Conservation (phyloP, 1,140 invertebrate genomes). For the Thaumetopoea pityocampa region DNA sequence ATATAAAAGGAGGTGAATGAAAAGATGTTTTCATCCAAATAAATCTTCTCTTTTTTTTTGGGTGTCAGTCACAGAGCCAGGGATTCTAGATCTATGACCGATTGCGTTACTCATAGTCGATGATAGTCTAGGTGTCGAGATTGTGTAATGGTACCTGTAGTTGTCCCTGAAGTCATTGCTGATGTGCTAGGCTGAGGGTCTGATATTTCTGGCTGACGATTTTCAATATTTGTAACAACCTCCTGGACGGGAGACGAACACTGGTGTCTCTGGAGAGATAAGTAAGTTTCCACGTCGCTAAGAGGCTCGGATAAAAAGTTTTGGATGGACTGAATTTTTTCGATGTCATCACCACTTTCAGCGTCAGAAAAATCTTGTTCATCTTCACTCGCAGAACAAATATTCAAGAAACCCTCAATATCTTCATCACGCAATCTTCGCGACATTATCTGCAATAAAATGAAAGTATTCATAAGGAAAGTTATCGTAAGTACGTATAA, state of each 20-base stretch:
- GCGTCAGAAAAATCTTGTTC: conserved; percentile 17
- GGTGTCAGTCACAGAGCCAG: neutral
- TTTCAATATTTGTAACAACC: too few species aligned
- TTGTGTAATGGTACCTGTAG: conserved; percentile 11
- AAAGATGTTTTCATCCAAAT: conserved; percentile 28
- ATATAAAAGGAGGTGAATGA: conserved; percentile 13
- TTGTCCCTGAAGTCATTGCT: conserved; percentile 12
- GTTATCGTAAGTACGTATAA: conserved; percentile 15
- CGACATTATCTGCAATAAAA: too few species aligned
- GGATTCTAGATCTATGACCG: conserved; percentile 7
- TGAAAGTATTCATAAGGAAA: conserved; percentile 11
- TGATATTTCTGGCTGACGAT: conserved; percentile 11
- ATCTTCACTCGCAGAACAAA: conserved; percentile 22
- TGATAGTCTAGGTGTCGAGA: conserved; percentile 12
- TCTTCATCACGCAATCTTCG: too few species aligned
- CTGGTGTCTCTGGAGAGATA: neutral
- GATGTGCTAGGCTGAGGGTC: conserved; percentile 20
- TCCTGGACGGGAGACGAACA: conserved; percentile 1
- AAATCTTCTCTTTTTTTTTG: conserved; percentile 21
- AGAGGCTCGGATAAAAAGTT: conserved; percentile 9
- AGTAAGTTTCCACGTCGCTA: conserved; percentile 8
- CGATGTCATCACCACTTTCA: conserved; percentile 23
- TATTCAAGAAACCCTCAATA: conserved; percentile 17
- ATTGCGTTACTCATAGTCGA: too few species aligned
- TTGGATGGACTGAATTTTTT: conserved; percentile 17